These are phyloP conservation scores for Achatina immaculata DNA, from an alignment of 1,140 invertebrate genomes.

Conservation along the genomic window DNA sequence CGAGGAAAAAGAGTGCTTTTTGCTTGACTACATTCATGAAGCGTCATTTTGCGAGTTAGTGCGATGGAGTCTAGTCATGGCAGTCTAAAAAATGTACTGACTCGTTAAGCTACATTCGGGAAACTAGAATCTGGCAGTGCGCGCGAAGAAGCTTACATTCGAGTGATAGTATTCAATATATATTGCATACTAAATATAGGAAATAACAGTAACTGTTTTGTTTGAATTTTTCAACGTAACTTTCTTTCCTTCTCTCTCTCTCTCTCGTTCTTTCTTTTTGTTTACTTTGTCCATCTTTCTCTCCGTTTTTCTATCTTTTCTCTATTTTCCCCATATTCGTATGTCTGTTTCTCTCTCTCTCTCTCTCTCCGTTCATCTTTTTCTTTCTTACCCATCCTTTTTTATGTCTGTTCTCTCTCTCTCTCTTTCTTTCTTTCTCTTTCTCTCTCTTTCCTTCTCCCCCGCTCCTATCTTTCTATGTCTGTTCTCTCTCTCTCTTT, in stretches of 20 bases:
- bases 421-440: constrained; percentile 21
- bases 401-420: not conserved
- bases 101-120: too few species aligned
- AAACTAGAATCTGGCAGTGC: too few species aligned
- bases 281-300: constrained; percentile 2
- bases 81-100: too few species aligned
- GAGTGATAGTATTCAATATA: too few species aligned
- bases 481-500: not conserved
- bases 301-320: not conserved
- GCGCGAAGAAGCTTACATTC: too few species aligned
- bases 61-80: too few species aligned
- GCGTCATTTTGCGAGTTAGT: too few species aligned
- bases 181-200: too few species aligned
- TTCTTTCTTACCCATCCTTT: not conserved
- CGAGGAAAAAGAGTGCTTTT: too few species aligned
- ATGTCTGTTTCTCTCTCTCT: constrained; percentile 10
- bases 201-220: too few species aligned
- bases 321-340: not conserved
- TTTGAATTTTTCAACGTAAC: not conserved
- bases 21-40: too few species aligned
- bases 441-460: constrained; percentile 5
- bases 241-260: not conserved
- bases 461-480: not conserved
- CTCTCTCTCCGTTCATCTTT: constrained; percentile 14
- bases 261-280: not conserved